Conservation (phyloP, 1,140 invertebrate species). For the Drosophila bipectinata region DNA sequence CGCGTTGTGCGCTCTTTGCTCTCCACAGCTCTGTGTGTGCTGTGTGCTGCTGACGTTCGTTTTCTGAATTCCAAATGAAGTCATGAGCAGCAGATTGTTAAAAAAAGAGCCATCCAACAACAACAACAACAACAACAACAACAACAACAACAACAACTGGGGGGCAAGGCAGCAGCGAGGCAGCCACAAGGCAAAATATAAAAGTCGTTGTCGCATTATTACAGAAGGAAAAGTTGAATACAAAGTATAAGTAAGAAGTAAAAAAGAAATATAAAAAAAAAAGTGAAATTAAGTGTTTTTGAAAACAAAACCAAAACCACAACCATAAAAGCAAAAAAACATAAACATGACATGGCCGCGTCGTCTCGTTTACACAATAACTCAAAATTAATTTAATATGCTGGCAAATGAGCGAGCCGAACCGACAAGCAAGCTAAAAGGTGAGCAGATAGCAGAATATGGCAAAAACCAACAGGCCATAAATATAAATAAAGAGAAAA, state of each 20-base stretch:
- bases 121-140: constrained; percentile 39
- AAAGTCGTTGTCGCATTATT: constrained; percentile 72
- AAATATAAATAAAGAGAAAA: constrained; percentile 25
- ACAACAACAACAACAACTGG: constrained; percentile 28
- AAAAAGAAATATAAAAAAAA: constrained; percentile 36
- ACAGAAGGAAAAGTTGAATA: constrained; percentile 63
- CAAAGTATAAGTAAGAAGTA: constrained; percentile 48
- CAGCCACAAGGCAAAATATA: constrained; percentile 38
- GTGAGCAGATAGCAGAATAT: constrained; percentile 51
- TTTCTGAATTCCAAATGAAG: constrained; percentile 83
- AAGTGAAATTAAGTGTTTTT: constrained; percentile 80
- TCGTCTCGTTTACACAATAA: constrained; percentile 80
- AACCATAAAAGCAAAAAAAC: constrained; percentile 50
- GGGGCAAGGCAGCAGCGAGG: neutral
- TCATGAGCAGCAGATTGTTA: constrained; percentile 71
- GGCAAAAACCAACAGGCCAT: constrained; percentile 29
- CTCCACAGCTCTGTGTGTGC: constrained; percentile 35
- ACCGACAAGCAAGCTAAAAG: constrained; percentile 71
- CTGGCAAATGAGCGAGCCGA: constrained; percentile 64
- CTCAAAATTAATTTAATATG: constrained; percentile 80
- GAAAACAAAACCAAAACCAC: constrained; percentile 34
- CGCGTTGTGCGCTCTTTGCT: constrained; percentile 68
- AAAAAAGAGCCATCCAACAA: constrained; percentile 31
- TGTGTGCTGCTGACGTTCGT: constrained; percentile 61
- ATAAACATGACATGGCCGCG: constrained; percentile 72